phyloP scores from a whole-genome alignment of 1,140 invertebrate genomes.

The Atta cephalotes region DNA sequence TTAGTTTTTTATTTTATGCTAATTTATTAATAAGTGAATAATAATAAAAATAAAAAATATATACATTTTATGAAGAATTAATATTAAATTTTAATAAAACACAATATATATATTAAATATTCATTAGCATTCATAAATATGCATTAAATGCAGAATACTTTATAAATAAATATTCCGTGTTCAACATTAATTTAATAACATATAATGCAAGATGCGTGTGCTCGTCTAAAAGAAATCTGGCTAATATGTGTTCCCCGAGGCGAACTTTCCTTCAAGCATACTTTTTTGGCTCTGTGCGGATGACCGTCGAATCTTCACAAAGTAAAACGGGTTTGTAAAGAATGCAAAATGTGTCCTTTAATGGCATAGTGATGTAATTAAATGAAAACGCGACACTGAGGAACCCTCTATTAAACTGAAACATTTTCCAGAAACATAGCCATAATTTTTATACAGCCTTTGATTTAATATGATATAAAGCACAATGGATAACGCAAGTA shows the following conservation, averaged over 20 bases:
- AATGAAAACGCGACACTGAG: neutral
- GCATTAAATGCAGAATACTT: neutral
- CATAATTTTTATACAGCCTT: neutral
- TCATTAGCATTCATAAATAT: neutral
- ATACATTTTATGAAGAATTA: neutral
- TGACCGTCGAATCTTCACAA: neutral
- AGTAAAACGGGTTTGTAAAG: conserved; percentile 5
- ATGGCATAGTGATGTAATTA: conserved; percentile 36
- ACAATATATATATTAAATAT: neutral
- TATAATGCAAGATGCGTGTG: neutral
- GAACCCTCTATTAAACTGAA: neutral
- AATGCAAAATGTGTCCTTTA: neutral
- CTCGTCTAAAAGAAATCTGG: conserved; percentile 37
- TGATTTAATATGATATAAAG: conserved; percentile 7
- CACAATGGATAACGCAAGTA: neutral
- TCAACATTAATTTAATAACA: conserved; percentile 18
- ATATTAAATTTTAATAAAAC: neutral
- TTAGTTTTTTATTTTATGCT: neutral
- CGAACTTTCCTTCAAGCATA: conserved; percentile 71
- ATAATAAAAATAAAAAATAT: neutral
- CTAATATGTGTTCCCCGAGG: conserved; percentile 44
- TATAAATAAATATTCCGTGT: neutral
- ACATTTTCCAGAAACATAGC: conserved; percentile 1
- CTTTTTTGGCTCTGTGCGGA: neutral
- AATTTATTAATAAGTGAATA: too few relatives aligned